phyloP scores from a whole-genome alignment of 2,888 invertebrate species.

The Ophion obscuratus region DNA sequence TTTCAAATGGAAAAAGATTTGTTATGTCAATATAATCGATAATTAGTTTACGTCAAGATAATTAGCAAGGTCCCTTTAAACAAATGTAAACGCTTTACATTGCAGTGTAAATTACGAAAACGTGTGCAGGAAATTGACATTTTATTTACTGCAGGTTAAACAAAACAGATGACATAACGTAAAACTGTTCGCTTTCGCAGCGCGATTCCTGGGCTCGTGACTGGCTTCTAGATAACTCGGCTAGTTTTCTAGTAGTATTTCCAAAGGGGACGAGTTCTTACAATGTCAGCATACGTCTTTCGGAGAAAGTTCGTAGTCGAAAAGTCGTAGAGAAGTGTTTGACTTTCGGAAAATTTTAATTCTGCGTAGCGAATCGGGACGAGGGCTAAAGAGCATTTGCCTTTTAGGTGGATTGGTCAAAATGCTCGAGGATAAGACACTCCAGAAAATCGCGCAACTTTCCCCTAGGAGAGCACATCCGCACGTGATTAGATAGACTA shows the following conservation, averaged over 20 bases:
- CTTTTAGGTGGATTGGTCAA: slow-evolving; percentile 22
- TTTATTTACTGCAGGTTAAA: neutral
- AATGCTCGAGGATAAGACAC: slow-evolving; percentile 2
- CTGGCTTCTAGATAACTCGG: slow-evolving; percentile 12
- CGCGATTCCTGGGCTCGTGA: slow-evolving; percentile 16
- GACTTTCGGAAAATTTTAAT: slow-evolving; percentile 23
- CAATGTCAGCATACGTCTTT: slow-evolving; percentile 18
- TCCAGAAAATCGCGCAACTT: slow-evolving; percentile 4
- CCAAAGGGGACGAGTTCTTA: slow-evolving; percentile 8
- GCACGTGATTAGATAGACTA: too few species aligned
- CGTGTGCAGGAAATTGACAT: too few species aligned
- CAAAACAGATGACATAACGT: neutral
- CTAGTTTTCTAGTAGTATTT: neutral
- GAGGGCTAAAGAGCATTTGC: slow-evolving; percentile 4
- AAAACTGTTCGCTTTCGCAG: neutral
- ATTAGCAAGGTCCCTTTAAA: too few species aligned
- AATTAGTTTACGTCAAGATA: too few species aligned
- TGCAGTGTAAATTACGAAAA: too few species aligned
- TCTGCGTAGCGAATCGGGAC: neutral
- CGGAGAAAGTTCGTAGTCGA: slow-evolving; percentile 22
- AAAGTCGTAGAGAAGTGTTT: neutral
- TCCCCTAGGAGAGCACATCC: too few species aligned
- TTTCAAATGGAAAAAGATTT: too few species aligned
- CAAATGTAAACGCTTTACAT: too few species aligned
- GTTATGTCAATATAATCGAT: too few species aligned